phyloP scores from a whole-genome alignment of 2,797 vertebrate species.

The Microcaecilia unicolor region DNA sequence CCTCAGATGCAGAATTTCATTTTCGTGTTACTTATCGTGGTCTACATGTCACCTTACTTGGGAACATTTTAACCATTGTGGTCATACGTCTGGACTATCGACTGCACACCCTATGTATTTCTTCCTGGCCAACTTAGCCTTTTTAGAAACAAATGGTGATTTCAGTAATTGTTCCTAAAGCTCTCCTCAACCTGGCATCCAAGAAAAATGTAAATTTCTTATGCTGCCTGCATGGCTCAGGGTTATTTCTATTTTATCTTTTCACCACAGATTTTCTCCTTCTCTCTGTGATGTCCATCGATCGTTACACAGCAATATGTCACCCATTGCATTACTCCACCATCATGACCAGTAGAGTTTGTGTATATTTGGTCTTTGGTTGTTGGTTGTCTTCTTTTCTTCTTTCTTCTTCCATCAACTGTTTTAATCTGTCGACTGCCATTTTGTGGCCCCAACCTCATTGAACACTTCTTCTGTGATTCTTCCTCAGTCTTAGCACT shows the following conservation, averaged over 20 bases:
- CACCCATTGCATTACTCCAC: conserved; percentile 21
- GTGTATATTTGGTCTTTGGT: conserved; percentile 8
- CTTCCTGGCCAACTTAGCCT: conserved; percentile 32
- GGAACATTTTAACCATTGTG: conserved; percentile 28
- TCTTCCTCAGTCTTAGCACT: conserved; percentile 16
- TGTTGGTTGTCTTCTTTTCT: conserved; percentile 10
- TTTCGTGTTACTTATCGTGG: conserved; percentile 16
- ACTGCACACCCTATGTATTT: conserved; percentile 34
- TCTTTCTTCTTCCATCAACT: not conserved
- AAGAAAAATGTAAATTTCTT: conserved; percentile 19
- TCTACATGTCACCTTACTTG: conserved; percentile 21
- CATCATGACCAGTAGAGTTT: conserved; percentile 23
- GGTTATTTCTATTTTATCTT: conserved; percentile 26
- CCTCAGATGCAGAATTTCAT: conserved; percentile 5
- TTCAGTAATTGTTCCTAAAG: conserved; percentile 21
- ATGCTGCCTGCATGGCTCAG: conserved; percentile 13
- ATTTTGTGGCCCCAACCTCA: conserved; percentile 7
- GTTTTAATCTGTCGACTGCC: not conserved
- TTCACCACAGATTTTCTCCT: conserved; percentile 26
- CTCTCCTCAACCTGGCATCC: conserved; percentile 15
- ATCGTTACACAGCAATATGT: conserved; percentile 26
- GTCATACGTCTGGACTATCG: conserved; percentile 16
- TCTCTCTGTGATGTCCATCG: conserved; percentile 29
- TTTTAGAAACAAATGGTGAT: conserved; percentile 30
- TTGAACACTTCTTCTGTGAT: conserved; percentile 21